Evolutionary conservation across 2,888 invertebrate species (phyloP), one percentile per base, ranked within the genome.

Genomic region (Protophormia terraenovae): DNA sequence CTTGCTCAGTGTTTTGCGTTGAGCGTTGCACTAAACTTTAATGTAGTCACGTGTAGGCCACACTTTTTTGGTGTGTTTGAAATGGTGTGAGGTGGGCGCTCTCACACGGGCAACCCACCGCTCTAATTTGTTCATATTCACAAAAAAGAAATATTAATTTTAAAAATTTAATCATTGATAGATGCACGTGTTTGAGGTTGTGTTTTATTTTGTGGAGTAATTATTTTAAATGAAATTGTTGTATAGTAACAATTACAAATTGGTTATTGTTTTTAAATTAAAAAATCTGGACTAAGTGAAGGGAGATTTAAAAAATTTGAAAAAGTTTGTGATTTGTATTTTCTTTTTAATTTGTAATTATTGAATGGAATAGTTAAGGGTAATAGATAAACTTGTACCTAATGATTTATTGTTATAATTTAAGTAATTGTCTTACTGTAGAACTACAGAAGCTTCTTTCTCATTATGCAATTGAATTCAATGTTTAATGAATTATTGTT

Each of bases 31-130:
- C 67, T 22, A 69, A 76, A 55, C 62, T 81, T 72, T 45, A 79
- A 82, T 78, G 64, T 14, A 58, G 69, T 69, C 87, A 87, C 87
- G 87, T 87, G 87, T 79, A 53, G 35, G 86, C 69, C 87, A 84
- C 86, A 79, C 84, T 79, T 83, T 22, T 79, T 41, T 19, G 66
- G 41, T 58, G 29, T 38, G 66, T 27, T 45, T 12, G 45, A 45
- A 69, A 67, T 77, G 64, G 35, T 64, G 64, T 64, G 72, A 58
- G 83, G 75, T 78, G 69, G 83, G 75, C 81, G 69, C 8, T 0
- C 55, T 41, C 60, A 64, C 58, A 64, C 73, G 38, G 55, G 27
- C 72, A 72, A 50, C 73, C 79, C 78, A 72, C 50, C 55, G 55
- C n/a, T 29, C 29, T 10, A 64, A 77, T 83, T 83, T 80, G 50